Evolutionary conservation across 2,113 vertebrate genomes (phyloP), one percentile per base, ranked within the genome.

Genomic region (Trichomycterus rosablanca): DNA sequence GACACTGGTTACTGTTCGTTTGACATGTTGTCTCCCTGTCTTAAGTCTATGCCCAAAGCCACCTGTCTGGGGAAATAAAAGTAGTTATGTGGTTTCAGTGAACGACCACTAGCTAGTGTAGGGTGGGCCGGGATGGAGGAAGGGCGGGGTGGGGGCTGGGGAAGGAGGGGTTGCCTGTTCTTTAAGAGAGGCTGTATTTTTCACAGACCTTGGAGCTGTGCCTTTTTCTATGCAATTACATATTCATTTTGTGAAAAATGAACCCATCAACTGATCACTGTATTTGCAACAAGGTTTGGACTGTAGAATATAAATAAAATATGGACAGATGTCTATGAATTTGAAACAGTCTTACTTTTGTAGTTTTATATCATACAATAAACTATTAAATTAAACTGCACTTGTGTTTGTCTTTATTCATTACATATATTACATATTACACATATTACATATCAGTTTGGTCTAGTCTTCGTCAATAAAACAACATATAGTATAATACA

Each of bases 361-460:
- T 97, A 96, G 93, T 98, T 98, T 95, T 96, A 91, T 94, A 92
- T 93, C 87, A 91, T 90, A 92, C 89, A 98, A 97, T 97, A 97
- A 98, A 98, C 81, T 77, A 79, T 90, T 83, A 78, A 79, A 63
- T 77, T 46, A 32, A 48, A 15, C 32, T 24, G 15, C 22, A 22
- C 49, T 45, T 52, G 64, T 52, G n/a, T 46, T 42, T 70, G 19
- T 64, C 18, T 57, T 57, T 34, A 48, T 26, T 54, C 15, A 2
- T 14, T 18, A 1, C 20, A 28, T 24, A 59, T 54, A n/a, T 60
- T 49, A 49, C 14, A 46, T 11, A 45, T 7, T n/a, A n/a, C n/a
- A n/a, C n/a, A n/a, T n/a, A n/a, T n/a, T n/a, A n/a, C n/a, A n/a
- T n/a, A n/a, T n/a, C n/a, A n/a, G n/a, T n/a, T n/a, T n/a, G n/a